A percentile compares a stretch with the other conserved stretches of the same genome.
These are phyloP conservation scores for Lysiphlebus fabarum DNA, from an alignment of 1,140 invertebrate species.

Conservation along the genomic window DNA sequence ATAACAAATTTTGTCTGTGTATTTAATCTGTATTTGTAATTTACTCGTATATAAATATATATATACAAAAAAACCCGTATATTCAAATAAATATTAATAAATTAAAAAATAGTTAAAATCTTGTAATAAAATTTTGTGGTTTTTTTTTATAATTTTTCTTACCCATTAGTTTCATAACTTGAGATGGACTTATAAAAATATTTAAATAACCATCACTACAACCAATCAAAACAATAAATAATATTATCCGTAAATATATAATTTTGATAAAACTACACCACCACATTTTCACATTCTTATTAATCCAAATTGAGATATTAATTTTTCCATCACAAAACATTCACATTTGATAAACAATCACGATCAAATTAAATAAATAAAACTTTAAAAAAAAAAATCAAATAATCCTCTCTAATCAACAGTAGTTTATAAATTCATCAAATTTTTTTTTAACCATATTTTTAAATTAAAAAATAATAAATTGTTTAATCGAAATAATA, in stretches of 20 bases:
- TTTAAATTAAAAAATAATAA: no score
- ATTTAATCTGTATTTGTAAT: no score
- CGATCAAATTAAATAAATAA: no score
- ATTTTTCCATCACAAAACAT: background rate
- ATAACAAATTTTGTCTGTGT: no score
- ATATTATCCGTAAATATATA: constrained; percentile 38
- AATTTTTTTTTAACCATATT: no score
- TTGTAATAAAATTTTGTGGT: background rate
- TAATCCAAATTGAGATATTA: constrained; percentile 26
- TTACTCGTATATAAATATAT: no score
- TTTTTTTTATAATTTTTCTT: constrained; percentile 45
- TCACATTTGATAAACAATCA: constrained; percentile 1
- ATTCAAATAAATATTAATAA: no score
- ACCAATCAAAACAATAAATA: constrained; percentile 41
- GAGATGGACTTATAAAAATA: constrained; percentile 72
- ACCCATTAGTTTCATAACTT: constrained; percentile 75
- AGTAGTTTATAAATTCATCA: no score
- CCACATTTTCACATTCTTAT: constrained; percentile 50
- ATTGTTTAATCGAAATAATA: no score
- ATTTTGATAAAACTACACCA: constrained; percentile 41
- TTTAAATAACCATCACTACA: constrained; percentile 63
- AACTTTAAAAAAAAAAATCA: background rate
- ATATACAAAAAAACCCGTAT: no score
- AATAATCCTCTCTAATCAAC: no score
- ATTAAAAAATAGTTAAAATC: no score